Conservation (phyloP, 1,140 invertebrate species). For the Hylaeus volcanicus region DNA sequence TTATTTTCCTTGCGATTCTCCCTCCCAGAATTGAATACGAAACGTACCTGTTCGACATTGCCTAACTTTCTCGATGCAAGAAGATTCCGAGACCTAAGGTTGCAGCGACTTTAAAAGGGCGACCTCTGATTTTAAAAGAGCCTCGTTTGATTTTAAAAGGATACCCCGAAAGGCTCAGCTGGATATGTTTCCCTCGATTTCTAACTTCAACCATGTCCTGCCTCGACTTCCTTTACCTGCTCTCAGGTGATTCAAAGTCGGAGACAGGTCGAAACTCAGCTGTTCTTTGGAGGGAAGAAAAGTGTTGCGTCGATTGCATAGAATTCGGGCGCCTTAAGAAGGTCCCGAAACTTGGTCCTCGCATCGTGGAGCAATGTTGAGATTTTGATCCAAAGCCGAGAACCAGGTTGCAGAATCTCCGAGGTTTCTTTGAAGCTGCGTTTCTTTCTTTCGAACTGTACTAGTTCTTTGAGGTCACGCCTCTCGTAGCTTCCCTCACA, state of each 20-base stretch:
- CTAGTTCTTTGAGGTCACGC: not conserved
- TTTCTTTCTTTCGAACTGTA: not conserved
- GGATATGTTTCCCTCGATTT: conserved; percentile 17
- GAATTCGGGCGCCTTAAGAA: conserved; percentile 34
- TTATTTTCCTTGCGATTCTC: no score
- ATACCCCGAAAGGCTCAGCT: conserved; percentile 13
- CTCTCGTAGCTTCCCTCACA: not conserved
- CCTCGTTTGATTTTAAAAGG: conserved; percentile 12
- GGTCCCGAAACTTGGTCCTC: not conserved
- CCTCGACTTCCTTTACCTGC: conserved; percentile 47
- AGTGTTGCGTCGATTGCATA: conserved; percentile 39
- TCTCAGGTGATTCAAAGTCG: conserved; percentile 41
- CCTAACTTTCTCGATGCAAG: not conserved
- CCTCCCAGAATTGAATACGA: not conserved
- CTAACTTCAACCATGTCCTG: not conserved
- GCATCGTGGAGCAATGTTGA: no score
- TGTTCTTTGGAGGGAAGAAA: conserved; percentile 43
- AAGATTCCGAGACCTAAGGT: not conserved
- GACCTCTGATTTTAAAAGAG: not conserved
- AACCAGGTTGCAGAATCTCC: not conserved
- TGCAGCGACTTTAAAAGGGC: not conserved
- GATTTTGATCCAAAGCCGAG: not conserved
- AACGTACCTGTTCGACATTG: not conserved
- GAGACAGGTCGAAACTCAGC: conserved; percentile 53
- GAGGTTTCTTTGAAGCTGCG: not conserved